These are phyloP conservation scores for Anoplophora glabripennis DNA, from an alignment of 1,140 invertebrate genomes.

Conservation along the genomic window DNA sequence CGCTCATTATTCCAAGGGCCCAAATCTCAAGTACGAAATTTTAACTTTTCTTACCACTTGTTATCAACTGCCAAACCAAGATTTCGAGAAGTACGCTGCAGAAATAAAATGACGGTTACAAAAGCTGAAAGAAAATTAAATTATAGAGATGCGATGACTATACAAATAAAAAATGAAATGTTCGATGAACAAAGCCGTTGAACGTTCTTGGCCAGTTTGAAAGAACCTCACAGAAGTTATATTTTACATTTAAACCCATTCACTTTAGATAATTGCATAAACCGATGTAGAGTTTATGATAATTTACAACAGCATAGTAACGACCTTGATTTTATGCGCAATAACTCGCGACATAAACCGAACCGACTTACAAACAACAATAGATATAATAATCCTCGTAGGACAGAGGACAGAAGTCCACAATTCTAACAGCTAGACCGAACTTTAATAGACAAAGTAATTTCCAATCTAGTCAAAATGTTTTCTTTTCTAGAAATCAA, in stretches of 20 bases:
- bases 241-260: slow-evolving; percentile 6
- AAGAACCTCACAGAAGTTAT: not conserved
- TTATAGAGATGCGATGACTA: not conserved
- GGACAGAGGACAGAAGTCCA: not conserved
- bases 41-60: slow-evolving; percentile 1
- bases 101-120: slow-evolving; percentile 1
- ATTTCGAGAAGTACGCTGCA: not conserved
- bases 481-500: not conserved
- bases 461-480: not conserved
- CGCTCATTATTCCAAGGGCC: too few species aligned
- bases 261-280: slow-evolving; percentile 4
- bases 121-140: slow-evolving; percentile 1
- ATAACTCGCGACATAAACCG: not conserved
- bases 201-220: not conserved
- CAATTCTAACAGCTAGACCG: too few species aligned
- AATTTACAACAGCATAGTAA: slow-evolving; percentile 7
- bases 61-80: slow-evolving; percentile 2
- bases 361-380: not conserved
- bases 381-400: not conserved
- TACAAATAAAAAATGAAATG: too few species aligned
- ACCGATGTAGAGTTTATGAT: not conserved
- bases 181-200: slow-evolving; percentile 1
- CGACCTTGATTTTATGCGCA: not conserved
- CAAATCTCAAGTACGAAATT: too few species aligned
- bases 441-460: not conserved